These are phyloP conservation scores for Archips crataeganus DNA, from an alignment of 2,888 invertebrate genomes.

Conservation along the genomic window DNA sequence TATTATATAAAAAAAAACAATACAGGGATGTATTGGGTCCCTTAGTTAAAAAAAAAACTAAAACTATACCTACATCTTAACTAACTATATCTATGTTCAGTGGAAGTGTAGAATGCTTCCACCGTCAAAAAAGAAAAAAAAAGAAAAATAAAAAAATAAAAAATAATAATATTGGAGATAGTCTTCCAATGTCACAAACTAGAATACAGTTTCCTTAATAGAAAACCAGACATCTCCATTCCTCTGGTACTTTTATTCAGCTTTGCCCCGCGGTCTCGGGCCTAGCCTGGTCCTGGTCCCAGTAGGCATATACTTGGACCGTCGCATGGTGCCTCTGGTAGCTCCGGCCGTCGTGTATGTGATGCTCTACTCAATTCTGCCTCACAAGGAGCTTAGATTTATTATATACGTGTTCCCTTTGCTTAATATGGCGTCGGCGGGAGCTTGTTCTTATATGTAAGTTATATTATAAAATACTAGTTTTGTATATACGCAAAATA, in stretches of 20 bases:
- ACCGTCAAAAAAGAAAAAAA: too few relatives aligned
- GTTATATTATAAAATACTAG: conserved; percentile 56
- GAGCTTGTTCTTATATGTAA: conserved; percentile 95
- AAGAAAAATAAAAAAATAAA: too few relatives aligned
- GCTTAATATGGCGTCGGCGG: conserved; percentile 95
- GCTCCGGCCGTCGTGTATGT: conserved; percentile 93
- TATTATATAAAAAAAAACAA: too few relatives aligned
- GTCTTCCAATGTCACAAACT: too few relatives aligned
- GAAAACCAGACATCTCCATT: conserved; percentile 93
- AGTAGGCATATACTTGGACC: conserved; percentile 90
- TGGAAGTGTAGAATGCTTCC: too few relatives aligned
- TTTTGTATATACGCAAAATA: too few relatives aligned
- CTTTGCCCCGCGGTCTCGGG: conserved; percentile 96
- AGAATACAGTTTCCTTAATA: conserved; percentile 57
- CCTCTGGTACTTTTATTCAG: conserved; percentile 99
- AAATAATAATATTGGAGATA: too few relatives aligned
- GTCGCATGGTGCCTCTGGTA: conserved; percentile 88
- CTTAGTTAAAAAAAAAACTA: too few relatives aligned
- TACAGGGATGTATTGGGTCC: too few relatives aligned
- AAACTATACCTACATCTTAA: too few relatives aligned
- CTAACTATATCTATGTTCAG: too few relatives aligned
- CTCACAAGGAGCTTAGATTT: conserved; percentile 99
- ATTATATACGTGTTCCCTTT: conserved; percentile 99
- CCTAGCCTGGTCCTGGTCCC: conserved; percentile 93
- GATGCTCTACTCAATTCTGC: conserved; percentile 96